Base-by-base conservation (phyloP, 2,888 invertebrate species). In the Sipunculus nudus region DNA sequence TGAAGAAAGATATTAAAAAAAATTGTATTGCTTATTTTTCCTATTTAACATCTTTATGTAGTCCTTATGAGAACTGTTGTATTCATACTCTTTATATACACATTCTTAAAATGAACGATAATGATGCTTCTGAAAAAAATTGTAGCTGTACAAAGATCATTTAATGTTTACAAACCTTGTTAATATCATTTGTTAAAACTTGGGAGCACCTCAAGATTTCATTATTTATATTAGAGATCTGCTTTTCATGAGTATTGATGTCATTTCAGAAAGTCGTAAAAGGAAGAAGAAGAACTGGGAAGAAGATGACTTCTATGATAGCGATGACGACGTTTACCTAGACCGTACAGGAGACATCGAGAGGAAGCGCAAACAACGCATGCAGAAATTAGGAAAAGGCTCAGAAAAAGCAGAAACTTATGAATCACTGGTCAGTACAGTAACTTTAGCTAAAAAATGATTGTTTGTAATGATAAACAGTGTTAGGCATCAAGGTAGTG, bases 311-410 rank as follows among this genome's bases (percentile, higher is more conserved):
- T 95, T 88, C 80, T 95, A 94, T 81, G 93, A 93, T 72, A 93
- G 93, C 1, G 96, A 99, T 76, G 98, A 99, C 63, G 98, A 99
- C 82, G 92, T 91, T 25, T 99, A 92, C 86, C 87, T 95, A 54
- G 99, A 99, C 82, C 87, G 98, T 65, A 99, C 99, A 0, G 98
- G 97, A 1, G 89, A 90, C 57, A 89, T 98, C 25, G 96, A 96
- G 82, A 88, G 89, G 72, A 96, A 96, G 80, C 87, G 97, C 6
- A 87, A 89, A 72, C 88, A 89, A 60, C 87, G 96, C 56, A 93
- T 92, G 90, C 86, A 82, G 59, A 82, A 86, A 63, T 81, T 85
- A 39, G 86, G 86, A 1, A 86, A 88, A 78, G 83, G 86, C 21
- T 72, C 70, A 25, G 71, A 77, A 43, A 68, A 72, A 53, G 71